Evolutionary conservation across 2,888 invertebrate species (phyloP), one percentile per base, ranked within the genome.

Genomic region (Mesopsocus fuscifrons): DNA sequence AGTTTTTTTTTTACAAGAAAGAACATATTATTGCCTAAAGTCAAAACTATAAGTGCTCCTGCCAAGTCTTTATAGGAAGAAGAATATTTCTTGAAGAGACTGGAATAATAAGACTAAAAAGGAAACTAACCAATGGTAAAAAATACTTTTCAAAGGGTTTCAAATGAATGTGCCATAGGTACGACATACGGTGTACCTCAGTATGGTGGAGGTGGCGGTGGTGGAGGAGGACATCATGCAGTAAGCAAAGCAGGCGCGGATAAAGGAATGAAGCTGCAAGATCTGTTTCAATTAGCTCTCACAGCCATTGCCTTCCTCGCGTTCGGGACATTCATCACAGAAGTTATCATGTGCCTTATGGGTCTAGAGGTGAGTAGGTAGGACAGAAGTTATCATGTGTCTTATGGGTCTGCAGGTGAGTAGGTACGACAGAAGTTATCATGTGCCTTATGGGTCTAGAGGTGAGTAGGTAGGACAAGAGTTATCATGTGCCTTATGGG

Each of bases 271-370:
- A 72, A 74, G 1, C 57, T 83, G 18, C 70, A 70, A 8, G 78
- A 84, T 51, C 67, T 85, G 31, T 80, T 82, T 51, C 83, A 85
- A 47, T 74, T 84, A 46, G 81, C 82, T 0, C 63, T 84, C 18
- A 84, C 84, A 1, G 82, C 82, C 1, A 66, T 85, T 30, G 84
- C 84, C 0, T 84, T 79, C 54, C 58, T 84, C 8, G 78, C 83
- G 0, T 85, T 85, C 52, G 81, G 80, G 22, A 72, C 82, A 65
- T 85, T 85, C 52, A 65, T 80, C 11, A 65, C 84, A 35, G 82
- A 85, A 57, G 72, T 84, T 11, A 65, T 83, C 6, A 77, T 84
- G 75, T 78, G 79, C 54, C 74, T 80, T 41, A 69, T 72, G 51
- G 35, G 49, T 20, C 43, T 52, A 23, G 65, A 66, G 63, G 77